These are phyloP conservation scores for Amniataba percoides DNA, from an alignment of 2,797 vertebrate genomes.

Conservation along the genomic window DNA sequence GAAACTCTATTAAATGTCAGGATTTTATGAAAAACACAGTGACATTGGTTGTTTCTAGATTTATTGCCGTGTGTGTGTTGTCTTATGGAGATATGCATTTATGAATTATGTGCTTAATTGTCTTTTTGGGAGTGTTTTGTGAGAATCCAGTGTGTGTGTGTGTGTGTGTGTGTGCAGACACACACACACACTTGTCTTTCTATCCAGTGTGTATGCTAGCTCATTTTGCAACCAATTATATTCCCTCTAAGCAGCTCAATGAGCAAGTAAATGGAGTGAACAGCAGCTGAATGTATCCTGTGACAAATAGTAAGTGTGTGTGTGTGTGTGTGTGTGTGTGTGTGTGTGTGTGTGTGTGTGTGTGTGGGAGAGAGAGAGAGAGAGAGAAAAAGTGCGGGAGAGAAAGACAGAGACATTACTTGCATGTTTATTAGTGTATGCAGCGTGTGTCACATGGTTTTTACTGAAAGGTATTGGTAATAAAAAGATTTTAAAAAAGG, in stretches of 20 bases:
- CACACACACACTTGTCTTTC: conserved; percentile 11
- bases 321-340: conserved; percentile 19
- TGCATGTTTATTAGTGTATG: conserved; percentile 13
- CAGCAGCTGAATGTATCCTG: conserved; percentile 62
- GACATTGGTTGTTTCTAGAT: background rate
- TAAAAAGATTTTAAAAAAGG: background rate
- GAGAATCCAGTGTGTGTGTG: conserved; percentile 22
- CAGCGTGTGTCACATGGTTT: conserved; percentile 12
- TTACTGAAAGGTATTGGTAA: background rate
- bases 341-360: conserved; percentile 8
- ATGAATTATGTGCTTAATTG: conserved; percentile 47
- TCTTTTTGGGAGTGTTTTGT: conserved; percentile 45
- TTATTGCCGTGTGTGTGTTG: conserved; percentile 13
- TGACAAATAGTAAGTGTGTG: conserved; percentile 53
- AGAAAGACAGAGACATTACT: background rate
- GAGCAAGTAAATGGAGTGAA: conserved; percentile 76
- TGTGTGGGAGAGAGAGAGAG: background rate
- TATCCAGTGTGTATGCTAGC: conserved; percentile 50
- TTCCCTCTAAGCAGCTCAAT: conserved; percentile 65
- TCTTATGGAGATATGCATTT: conserved; percentile 19
- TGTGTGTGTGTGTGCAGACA: background rate
- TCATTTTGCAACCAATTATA: conserved; percentile 75
- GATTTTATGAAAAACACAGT: conserved; percentile 25
- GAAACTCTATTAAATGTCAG: conserved; percentile 12
- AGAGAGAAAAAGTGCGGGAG: background rate